These are phyloP conservation scores for Manis javanica DNA, from an alignment of 2,797 vertebrate genomes.

Conservation along the genomic window DNA sequence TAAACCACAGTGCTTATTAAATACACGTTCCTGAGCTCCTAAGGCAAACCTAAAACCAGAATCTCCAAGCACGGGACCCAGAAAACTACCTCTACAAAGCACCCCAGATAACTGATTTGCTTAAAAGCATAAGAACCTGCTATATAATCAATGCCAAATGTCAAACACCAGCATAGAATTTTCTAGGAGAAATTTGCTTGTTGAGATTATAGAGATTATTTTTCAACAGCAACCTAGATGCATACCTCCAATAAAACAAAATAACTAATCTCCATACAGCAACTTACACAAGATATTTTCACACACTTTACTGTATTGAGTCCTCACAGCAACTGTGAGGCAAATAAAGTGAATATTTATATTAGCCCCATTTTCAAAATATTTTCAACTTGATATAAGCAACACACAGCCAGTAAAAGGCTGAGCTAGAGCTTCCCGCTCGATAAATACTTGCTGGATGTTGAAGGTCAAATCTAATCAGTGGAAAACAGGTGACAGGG, in stretches of 20 bases:
- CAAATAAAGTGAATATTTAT: background rate
- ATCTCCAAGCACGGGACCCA: background rate
- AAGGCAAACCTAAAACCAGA: background rate
- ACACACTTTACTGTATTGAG: background rate
- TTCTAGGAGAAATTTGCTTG: background rate
- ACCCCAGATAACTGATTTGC: background rate
- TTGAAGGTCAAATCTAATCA: background rate
- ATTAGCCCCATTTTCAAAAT: background rate
- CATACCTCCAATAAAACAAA: background rate
- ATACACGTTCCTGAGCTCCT: background rate
- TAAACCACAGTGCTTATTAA: background rate
- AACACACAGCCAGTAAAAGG: background rate
- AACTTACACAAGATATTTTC: background rate
- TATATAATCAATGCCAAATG: background rate
- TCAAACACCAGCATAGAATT: background rate
- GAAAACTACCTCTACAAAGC: background rate
- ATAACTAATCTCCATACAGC: background rate
- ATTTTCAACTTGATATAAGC: background rate
- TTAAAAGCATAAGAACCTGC: background rate
- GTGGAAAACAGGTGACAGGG: background rate
- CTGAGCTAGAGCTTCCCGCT: background rate
- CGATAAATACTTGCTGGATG: background rate
- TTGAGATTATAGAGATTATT: background rate
- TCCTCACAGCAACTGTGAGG: background rate
- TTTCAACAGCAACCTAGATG: conserved; percentile 11